These are phyloP conservation scores for Resseliella maxima DNA, from an alignment of 2,888 invertebrate genomes.

Conservation along the genomic window DNA sequence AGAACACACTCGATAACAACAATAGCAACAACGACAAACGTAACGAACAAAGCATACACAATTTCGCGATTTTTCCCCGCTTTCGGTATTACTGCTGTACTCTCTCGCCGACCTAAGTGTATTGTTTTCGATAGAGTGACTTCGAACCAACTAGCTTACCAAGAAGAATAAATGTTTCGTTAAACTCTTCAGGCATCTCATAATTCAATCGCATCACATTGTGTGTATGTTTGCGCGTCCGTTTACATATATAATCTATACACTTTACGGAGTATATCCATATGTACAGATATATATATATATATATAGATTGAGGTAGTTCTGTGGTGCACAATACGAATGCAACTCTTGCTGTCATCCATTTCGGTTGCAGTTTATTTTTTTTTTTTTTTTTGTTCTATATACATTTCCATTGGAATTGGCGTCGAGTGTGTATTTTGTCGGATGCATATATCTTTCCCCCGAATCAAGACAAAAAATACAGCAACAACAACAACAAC, in stretches of 20 bases:
- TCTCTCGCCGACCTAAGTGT: not conserved
- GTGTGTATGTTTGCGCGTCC: not conserved
- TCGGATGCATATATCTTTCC: not conserved
- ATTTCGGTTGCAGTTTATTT: not conserved
- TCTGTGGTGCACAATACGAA: not conserved
- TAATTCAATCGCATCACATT: not conserved
- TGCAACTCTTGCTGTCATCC: not conserved
- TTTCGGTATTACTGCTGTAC: not conserved
- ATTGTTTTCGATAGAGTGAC: constrained; percentile 38
- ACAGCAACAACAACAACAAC: too few relatives aligned
- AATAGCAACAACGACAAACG: too few relatives aligned
- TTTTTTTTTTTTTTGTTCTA: not conserved
- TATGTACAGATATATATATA: not conserved
- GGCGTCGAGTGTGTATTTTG: not conserved
- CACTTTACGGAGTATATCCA: not conserved
- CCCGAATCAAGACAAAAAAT: not conserved
- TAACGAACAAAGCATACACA: not conserved
- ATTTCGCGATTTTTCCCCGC: constrained; percentile 41
- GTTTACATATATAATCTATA: not conserved
- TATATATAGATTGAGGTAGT: not conserved
- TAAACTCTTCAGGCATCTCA: constrained; percentile 55
- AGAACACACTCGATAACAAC: not conserved
- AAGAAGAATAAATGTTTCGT: constrained; percentile 53
- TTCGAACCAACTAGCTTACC: constrained; percentile 50
- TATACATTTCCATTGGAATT: not conserved